phyloP scores from a whole-genome alignment of 2,113 vertebrate species.

The Pyxicephalus adspersus region DNA sequence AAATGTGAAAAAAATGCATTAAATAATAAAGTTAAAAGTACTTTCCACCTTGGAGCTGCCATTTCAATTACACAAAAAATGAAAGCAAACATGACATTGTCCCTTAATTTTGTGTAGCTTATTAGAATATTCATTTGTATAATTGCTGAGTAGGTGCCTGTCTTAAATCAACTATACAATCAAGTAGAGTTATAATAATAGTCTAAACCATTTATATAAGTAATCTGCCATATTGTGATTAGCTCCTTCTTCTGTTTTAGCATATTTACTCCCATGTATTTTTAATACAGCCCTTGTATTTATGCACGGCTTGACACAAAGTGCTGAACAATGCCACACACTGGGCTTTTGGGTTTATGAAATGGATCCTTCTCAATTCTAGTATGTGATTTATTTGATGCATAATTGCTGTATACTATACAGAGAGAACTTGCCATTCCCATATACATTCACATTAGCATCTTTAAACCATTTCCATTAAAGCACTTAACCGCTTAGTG shows the following conservation, averaged over 20 bases:
- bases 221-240: constrained; percentile 41
- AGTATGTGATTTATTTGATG: no score
- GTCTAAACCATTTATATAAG: constrained; percentile 41
- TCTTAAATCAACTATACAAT: constrained; percentile 47
- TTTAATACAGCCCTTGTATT: neutral
- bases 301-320: no score
- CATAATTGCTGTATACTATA: no score
- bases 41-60: neutral
- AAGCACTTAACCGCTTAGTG: no score
- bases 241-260: constrained; percentile 12
- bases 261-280: constrained; percentile 27
- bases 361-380: no score
- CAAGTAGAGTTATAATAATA: constrained; percentile 47
- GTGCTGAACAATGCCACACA: no score
- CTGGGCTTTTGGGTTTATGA: no score
- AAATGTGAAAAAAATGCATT: neutral
- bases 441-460: no score
- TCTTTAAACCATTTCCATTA: no score
- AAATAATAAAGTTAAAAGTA: neutral
- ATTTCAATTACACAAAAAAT: constrained; percentile 37
- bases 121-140: constrained; percentile 46
- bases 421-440: no score
- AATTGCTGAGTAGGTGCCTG: constrained; percentile 43
- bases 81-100: constrained; percentile 44
- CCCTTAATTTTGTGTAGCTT: constrained; percentile 43